Evolutionary conservation across 2,113 vertebrate genomes (phyloP), one percentile per base, ranked within the genome.

Genomic region (Solea senegalensis): DNA sequence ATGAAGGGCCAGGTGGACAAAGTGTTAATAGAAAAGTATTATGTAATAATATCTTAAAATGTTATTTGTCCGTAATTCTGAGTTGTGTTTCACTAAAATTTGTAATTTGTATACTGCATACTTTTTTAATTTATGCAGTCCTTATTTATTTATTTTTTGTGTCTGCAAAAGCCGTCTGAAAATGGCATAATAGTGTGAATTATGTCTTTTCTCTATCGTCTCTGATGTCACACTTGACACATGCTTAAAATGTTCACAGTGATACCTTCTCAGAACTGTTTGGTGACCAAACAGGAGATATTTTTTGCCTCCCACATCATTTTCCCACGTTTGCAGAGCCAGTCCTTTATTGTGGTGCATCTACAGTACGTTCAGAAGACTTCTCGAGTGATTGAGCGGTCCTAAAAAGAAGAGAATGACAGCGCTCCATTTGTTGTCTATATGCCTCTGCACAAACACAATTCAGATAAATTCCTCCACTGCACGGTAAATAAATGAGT

Each of bases 401-500:
- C 48, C 48, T 45, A 8, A 69, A 76, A 70, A 57, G 55, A 69
- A 26, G 2, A 43, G 10, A 7, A 41, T 15, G 53, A 45, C 62
- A 28, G 46, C 1, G 34, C 34, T 34, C 34, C 34, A 34, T 3
- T 34, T 0, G 34, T 34, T 34, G 34, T 34, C 34, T 34, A 34
- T 34, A 6, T 34, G 34, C 34, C 34, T 34, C 34, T 34, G 34
- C 45, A 57, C 34, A 69, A 80, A 75, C 59, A 80, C 63, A 80
- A 78, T 77, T 0, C 41, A 46, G 28, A 59, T 26, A 48, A 53
- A 60, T 77, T 72, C 52, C 68, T 55, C 6, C 15, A 49, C 53
- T 52, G 50, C 56, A 65, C 26, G 2, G 16, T 70, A 54, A 71
- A 82, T 65, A 66, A 72, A 70, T 67, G 46, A 78, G 48, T 80